Evolutionary conservation across 2,888 invertebrate species (phyloP).

Genomic region (Drosophila nr. perissopoda): DNA sequence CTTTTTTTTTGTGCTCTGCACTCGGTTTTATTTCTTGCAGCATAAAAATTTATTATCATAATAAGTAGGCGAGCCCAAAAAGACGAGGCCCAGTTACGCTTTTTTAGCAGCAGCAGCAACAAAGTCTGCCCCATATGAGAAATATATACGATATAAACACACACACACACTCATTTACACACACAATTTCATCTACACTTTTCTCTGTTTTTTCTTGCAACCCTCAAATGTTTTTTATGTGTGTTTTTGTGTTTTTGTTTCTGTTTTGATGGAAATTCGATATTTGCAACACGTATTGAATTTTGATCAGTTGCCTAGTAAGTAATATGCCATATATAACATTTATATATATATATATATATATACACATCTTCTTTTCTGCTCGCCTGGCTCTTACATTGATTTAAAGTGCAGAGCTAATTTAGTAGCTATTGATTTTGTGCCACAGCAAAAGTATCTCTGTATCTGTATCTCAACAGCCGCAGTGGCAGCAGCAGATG

Average conservation of each 20-base stretch:
- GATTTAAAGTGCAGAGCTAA: slow-evolving; percentile 67
- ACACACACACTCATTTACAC: not conserved
- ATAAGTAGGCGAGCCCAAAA: slow-evolving; percentile 66
- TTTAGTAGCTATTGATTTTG: slow-evolving; percentile 58
- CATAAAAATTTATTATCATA: slow-evolving; percentile 80
- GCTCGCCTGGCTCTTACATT: slow-evolving; percentile 31
- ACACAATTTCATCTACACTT: slow-evolving; percentile 4
- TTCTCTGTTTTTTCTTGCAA: slow-evolving; percentile 42
- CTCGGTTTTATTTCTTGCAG: slow-evolving; percentile 71
- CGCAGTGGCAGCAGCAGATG: slow-evolving; percentile 54
- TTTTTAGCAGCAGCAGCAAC: slow-evolving; percentile 28
- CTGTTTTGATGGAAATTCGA: slow-evolving; percentile 80
- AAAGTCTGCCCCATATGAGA: slow-evolving; percentile 29
- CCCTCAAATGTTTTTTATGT: slow-evolving; percentile 75
- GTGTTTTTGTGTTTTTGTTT: slow-evolving; percentile 51
- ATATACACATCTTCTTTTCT: slow-evolving; percentile 9
- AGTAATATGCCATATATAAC: slow-evolving; percentile 58
- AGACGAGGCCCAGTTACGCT: slow-evolving; percentile 32
- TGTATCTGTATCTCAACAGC: not conserved
- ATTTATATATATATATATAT: slow-evolving; percentile 16
- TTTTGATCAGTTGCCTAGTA: slow-evolving; percentile 74
- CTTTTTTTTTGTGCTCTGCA: slow-evolving; percentile 32
- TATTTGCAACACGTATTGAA: slow-evolving; percentile 79
- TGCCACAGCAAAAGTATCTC: slow-evolving; percentile 11
- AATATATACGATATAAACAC: slow-evolving; percentile 9